These are phyloP conservation scores for Calephelis virginiensis DNA, from an alignment of 1,140 invertebrate species.

Conservation along the genomic window DNA sequence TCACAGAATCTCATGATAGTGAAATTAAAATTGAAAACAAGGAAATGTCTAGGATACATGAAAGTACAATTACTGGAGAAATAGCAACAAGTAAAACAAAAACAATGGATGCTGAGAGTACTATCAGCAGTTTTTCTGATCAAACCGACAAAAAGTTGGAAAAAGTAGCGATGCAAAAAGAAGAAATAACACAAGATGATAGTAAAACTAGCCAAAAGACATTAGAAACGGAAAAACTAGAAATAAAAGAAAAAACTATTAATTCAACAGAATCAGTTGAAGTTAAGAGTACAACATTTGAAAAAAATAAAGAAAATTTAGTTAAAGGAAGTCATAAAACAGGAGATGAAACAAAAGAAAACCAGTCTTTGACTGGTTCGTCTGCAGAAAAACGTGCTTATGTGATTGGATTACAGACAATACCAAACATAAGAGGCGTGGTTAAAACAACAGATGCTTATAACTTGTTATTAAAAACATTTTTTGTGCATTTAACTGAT, in stretches of 20 bases:
- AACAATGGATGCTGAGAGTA: neutral
- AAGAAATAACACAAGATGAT: constrained; percentile 36
- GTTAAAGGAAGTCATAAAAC: constrained; percentile 41
- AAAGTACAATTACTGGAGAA: neutral
- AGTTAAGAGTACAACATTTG: neutral
- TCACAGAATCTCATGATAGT: constrained; percentile 13
- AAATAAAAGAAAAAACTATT: neutral
- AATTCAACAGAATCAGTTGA: neutral
- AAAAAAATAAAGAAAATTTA: constrained; percentile 17
- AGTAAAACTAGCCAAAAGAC: neutral
- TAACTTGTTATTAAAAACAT: constrained; percentile 60
- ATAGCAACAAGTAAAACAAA: neutral
- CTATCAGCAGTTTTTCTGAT: neutral
- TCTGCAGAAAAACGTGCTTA: constrained; percentile 46
- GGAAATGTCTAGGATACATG: neutral
- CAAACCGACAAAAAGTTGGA: constrained; percentile 18
- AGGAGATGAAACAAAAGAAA: constrained; percentile 28
- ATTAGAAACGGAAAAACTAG: neutral
- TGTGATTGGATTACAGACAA: constrained; percentile 53
- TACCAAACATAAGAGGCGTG: constrained; percentile 48
- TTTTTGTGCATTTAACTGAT: constrained; percentile 69
- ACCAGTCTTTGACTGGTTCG: constrained; percentile 27
- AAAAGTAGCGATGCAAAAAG: constrained; percentile 7
- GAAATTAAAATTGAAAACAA: neutral
- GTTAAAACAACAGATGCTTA: constrained; percentile 45